Percentiles rank a stretch among this genome's conserved stretches.
These are phyloP conservation scores for Megaceryle torquata DNA, from an alignment of 2,113 vertebrate species.

Conservation along the genomic window DNA sequence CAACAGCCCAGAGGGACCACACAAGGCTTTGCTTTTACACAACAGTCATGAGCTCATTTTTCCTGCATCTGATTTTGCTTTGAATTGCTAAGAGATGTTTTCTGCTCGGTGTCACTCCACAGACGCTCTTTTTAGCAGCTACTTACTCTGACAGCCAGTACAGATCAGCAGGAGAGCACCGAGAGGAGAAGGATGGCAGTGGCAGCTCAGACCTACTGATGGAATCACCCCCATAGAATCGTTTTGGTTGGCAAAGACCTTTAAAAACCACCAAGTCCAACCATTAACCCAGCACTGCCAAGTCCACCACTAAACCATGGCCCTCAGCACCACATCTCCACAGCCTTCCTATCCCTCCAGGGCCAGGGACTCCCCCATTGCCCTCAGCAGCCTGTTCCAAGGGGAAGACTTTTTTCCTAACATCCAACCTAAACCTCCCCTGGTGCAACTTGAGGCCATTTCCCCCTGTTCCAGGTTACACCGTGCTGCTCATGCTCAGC, in stretches of 20 bases:
- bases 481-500: fast-evolving
- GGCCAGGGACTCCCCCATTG: background rate
- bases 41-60: fast-evolving
- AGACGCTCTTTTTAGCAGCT: background rate
- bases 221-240: background rate
- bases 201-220: background rate
- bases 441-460: background rate
- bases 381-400: background rate
- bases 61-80: background rate
- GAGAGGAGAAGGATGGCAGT: too few relatives aligned
- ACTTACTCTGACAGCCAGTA: background rate
- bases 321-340: background rate
- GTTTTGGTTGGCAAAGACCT: too few relatives aligned
- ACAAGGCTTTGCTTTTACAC: background rate
- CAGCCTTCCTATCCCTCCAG: background rate
- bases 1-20: background rate
- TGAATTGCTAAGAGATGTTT: fast-evolving
- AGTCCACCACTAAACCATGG: background rate
- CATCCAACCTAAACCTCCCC: background rate
- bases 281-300: background rate
- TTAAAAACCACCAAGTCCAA: background rate
- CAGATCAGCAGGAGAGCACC: background rate
- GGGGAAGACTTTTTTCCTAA: background rate
- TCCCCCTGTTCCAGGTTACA: fast-evolving
- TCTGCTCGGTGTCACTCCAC: background rate